Conservation (phyloP, 35 echinoderm and acorn worm species). For the Ophiothrix spiculata region DNA sequence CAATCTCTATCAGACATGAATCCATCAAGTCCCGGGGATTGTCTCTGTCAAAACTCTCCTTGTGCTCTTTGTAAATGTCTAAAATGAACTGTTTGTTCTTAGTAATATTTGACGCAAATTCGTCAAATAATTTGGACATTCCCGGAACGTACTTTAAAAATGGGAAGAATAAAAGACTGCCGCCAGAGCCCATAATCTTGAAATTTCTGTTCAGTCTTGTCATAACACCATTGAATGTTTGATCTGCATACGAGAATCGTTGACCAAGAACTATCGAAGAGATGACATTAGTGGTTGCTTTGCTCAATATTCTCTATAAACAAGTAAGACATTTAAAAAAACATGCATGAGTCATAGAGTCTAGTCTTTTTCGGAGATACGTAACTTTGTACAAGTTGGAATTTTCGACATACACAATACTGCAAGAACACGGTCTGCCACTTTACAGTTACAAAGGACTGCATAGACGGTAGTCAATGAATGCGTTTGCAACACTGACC, state of each 20-base stretch:
- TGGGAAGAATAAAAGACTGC: background rate
- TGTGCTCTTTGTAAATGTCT: constrained; percentile 30
- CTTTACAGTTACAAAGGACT: too few relatives aligned
- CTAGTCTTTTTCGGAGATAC: too few relatives aligned
- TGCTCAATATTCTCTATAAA: background rate
- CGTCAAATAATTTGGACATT: background rate
- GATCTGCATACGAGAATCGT: constrained; percentile 52
- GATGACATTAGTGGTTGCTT: constrained; percentile 63
- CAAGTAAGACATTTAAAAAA: too few relatives aligned
- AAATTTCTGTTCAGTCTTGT: constrained; percentile 12
- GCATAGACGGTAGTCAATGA: too few relatives aligned
- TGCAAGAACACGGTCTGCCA: too few relatives aligned
- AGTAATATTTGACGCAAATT: background rate
- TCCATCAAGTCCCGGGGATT: constrained; percentile 58
- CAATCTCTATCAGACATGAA: constrained; percentile 45
- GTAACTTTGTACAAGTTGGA: too few relatives aligned
- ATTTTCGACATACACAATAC: too few relatives aligned
- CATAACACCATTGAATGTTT: constrained; percentile 41
- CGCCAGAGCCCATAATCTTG: background rate
- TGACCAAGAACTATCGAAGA: constrained; percentile 66
- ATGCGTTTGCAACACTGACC: too few relatives aligned
- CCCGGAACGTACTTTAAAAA: constrained; percentile 17
- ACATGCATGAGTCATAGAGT: too few relatives aligned
- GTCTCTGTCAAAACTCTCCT: constrained; percentile 18
- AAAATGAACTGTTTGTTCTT: constrained; percentile 19